phyloP scores from a whole-genome alignment of 1,140 invertebrate species.

The Orchestia grillus region DNA sequence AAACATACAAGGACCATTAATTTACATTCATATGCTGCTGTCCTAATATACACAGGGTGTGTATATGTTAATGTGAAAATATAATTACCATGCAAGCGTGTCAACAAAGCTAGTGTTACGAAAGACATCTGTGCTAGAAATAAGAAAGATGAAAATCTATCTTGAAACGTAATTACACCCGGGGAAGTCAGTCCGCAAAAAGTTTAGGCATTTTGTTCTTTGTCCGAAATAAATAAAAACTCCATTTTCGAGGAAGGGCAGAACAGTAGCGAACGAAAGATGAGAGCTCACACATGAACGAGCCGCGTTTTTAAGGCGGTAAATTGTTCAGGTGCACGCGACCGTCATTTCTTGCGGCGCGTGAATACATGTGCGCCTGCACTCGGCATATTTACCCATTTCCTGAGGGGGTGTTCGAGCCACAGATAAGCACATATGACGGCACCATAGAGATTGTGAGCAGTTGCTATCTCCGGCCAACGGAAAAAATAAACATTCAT shows the following conservation, averaged over 20 bases:
- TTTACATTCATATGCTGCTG: too few relatives aligned
- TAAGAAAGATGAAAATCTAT: not conserved
- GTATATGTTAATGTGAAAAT: too few relatives aligned
- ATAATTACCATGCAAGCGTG: too few relatives aligned
- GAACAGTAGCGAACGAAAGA: not conserved
- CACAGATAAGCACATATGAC: too few relatives aligned
- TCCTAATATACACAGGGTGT: too few relatives aligned
- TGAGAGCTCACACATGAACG: not conserved
- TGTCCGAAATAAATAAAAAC: not conserved
- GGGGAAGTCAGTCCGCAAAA: not conserved
- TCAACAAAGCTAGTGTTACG: not conserved
- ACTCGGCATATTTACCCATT: not conserved
- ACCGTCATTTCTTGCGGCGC: not conserved
- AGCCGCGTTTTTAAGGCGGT: not conserved
- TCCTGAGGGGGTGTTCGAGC: not conserved
- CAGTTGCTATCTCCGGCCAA: not conserved
- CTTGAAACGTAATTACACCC: not conserved
- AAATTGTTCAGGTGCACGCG: not conserved
- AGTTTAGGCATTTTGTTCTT: not conserved
- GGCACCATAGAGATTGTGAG: not conserved
- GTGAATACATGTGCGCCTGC: not conserved
- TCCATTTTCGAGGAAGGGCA: not conserved
- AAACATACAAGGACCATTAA: too few relatives aligned
- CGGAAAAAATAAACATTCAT: not conserved
- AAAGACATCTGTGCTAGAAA: not conserved